Evolutionary conservation across 2,888 invertebrate genomes (phyloP), one percentile per base, ranked within the genome.

Genomic region (Nudaria mundana): DNA sequence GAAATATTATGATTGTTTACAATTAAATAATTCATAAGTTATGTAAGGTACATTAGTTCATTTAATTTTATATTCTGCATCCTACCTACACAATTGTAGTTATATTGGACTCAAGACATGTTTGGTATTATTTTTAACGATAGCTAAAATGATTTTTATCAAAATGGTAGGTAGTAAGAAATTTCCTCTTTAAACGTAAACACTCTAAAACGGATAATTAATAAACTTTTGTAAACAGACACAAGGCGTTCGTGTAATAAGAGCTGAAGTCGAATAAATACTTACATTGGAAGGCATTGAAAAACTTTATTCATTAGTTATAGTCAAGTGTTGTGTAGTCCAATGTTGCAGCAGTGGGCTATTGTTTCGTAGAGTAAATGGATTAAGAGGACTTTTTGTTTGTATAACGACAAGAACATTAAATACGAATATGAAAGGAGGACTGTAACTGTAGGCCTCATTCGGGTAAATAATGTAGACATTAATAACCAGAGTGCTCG

Each of bases 291-390:
- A 48, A 55, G 56, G 54, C 57, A 72, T 68, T 62, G 62, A 51
- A 52, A 66, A 81, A 82, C 76, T 82, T 82, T 74, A 63, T 80
- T 80, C 75, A 76, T 76, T 74, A 74, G 66, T 71, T 72, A 71
- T 66, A 60, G 55, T 44, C 28, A 44, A 53, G 56, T 53, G 48
- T 56, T 61, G n/a, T 58, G 58, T 63, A 63, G 64, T 59, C 49
- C 36, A 45, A 56, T 62, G 58, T 64, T 62, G 42, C 31, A 22
- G 29, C n/a, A n/a, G n/a, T n/a, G n/a, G n/a, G n/a, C 52, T 52
- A 34, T 60, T 58, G 51, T 64, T 62, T 45, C 50, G 40, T 42
- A 52, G 56, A 56, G 40, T 39, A 16, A 12, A 5, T 23, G 25
- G 40, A 25, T 44, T 30, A 47, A 18, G 18, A 32, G 30, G 22